These are phyloP conservation scores for Myopa testacea DNA, from an alignment of 2,888 invertebrate species.

Conservation along the genomic window DNA sequence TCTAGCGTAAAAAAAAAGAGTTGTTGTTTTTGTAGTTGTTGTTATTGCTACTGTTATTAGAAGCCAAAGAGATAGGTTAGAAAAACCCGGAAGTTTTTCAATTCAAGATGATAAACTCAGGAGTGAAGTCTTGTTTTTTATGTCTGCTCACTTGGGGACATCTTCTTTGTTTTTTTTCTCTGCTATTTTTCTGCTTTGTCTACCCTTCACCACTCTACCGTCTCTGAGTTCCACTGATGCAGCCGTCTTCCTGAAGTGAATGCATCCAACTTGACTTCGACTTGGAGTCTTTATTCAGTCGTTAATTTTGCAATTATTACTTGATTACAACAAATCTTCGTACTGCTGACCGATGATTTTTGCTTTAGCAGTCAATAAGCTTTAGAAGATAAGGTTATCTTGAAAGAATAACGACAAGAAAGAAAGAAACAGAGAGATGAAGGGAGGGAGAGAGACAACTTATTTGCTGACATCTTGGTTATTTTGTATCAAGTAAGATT, in stretches of 20 bases:
- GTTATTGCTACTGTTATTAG: background rate
- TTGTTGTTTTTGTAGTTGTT: background rate
- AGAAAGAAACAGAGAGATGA: background rate
- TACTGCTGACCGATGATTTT: background rate
- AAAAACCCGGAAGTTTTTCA: constrained; percentile 10
- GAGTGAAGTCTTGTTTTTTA: background rate
- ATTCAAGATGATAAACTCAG: background rate
- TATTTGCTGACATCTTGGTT: background rate
- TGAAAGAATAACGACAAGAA: background rate
- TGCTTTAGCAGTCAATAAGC: background rate
- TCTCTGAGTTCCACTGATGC: background rate
- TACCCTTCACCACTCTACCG: background rate
- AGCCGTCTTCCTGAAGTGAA: background rate
- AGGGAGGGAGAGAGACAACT: background rate
- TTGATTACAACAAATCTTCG: constrained; percentile 14
- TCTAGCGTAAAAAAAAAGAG: background rate
- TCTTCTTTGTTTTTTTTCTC: background rate
- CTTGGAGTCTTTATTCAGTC: background rate
- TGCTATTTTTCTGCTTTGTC: background rate
- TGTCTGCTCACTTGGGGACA: background rate
- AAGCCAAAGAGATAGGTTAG: background rate
- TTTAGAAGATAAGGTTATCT: background rate
- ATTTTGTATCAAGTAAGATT: background rate
- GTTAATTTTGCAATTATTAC: constrained; percentile 18
- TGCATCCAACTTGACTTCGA: background rate